Evolutionary conservation across 2,113 vertebrate genomes (phyloP).

Genomic region (Eurypyga helias): DNA sequence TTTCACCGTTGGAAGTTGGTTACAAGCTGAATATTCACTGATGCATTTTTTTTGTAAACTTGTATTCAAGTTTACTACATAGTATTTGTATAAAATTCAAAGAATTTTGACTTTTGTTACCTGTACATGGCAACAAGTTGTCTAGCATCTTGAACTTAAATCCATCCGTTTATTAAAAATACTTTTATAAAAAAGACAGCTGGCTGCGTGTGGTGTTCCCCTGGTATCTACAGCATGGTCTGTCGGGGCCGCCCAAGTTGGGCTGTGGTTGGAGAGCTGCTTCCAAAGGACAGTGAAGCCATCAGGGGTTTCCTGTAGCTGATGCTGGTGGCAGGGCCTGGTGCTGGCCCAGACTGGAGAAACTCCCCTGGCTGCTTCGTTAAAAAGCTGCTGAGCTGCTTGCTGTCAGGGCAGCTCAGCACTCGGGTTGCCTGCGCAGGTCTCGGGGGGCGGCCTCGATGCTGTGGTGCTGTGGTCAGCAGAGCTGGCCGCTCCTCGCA

Average conservation of each 20-base stretch:
- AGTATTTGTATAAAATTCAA: conserved; percentile 79
- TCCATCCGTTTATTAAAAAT: conserved; percentile 85
- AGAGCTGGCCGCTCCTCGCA: background rate
- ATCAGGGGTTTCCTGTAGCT: background rate
- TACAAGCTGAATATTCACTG: conserved; percentile 71
- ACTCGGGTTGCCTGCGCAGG: too few relatives aligned
- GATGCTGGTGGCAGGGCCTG: background rate
- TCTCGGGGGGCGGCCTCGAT: too few relatives aligned
- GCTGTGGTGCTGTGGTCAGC: background rate
- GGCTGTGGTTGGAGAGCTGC: background rate
- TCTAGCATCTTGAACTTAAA: conserved; percentile 82
- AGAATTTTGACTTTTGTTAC: conserved; percentile 84
- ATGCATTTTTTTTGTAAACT: conserved; percentile 75
- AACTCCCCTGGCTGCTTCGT: background rate
- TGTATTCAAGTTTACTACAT: conserved; percentile 78
- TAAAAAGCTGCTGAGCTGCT: background rate
- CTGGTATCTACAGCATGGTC: background rate
- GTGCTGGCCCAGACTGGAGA: background rate
- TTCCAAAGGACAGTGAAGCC: background rate
- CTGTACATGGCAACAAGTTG: conserved; percentile 75
- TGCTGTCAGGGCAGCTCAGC: background rate
- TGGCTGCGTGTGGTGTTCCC: background rate
- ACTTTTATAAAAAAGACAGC: conserved; percentile 75
- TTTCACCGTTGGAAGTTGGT: conserved; percentile 61
- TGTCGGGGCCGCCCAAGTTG: background rate